Evolutionary conservation across 2,888 invertebrate genomes (phyloP), one percentile per base, ranked within the genome.

Genomic region (Camponotus fellah): DNA sequence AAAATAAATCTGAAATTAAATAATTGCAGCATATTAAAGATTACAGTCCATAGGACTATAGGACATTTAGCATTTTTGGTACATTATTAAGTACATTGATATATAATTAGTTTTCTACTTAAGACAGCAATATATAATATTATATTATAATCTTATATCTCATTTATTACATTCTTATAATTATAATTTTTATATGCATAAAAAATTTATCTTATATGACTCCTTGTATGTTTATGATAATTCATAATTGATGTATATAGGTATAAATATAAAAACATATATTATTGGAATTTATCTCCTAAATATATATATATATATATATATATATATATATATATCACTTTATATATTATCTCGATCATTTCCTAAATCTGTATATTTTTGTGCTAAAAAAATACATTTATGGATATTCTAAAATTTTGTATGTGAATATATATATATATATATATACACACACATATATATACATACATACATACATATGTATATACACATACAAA

Each of bases 241-340:
- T 74, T 56, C 69, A 69, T 87, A 88, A 64, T 82, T 60, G 81
- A 60, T 87, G 84, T 87, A 89, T 89, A 89, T 88, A 89, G 75
- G 60, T 84, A 81, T 86, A 83, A 83, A 85, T 79, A 84, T 79
- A 88, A 84, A 77, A 58, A 79, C 64, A 72, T 53, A 53, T 21
- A 81, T 66, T 40, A 58, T 83, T 83, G 76, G 46, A 71, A 77
- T 81, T 79, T 62, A 56, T 74, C 26, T 83, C 43, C 21, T 14
- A 43, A 3, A 43, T 3, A 43, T 10, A 77, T 40, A 34, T 75
- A 4, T 49, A 75, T 43, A 32, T 60, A 49, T 34, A 64, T 49
- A 10, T 14, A 26, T 40, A 34, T 75, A 4, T 49, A 75, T 43
- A 32, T 60, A 49, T 34, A 64, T 49, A 10, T 14, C 32, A 64